Base-by-base conservation (phyloP, 2,888 invertebrate genomes). In the Dicranocentrus wangi region DNA sequence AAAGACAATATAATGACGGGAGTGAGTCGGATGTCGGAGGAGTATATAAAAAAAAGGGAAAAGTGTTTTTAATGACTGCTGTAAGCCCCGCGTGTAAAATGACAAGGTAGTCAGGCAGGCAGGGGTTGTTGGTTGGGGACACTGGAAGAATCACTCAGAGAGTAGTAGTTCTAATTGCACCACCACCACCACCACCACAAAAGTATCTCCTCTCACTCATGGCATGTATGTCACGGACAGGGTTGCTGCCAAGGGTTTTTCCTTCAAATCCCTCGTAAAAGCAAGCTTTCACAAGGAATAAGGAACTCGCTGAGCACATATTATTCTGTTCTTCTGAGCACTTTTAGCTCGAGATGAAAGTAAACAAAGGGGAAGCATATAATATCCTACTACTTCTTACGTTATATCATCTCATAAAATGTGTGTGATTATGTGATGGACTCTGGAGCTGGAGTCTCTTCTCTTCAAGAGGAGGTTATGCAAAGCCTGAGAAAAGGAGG, bases 271-370 rank as follows among this genome's bases (percentile, higher is more conserved):
- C 32, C 47, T 39, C n/a, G 10, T 47, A 66, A 43, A 66, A 65
- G 28, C 25, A n/a, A 39, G 27, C 66, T 68, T 51, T 28, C 61
- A 61, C 27, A 32, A 10, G n/a, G n/a, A n/a, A n/a, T n/a, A n/a
- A n/a, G n/a, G 10, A 17, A 8, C 27, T 32, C n/a, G n/a, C n/a
- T n/a, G n/a, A n/a, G n/a, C n/a, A n/a, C n/a, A n/a, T 39, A 39
- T 39, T 39, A n/a, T 21, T 69, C 32, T 23, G 7, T 69, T 69
- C 53, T 19, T 60, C 28, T 27, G 47, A 21, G 39, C 69, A 61
- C 47, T 77, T 77, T 39, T 70, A 78, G 47, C 61, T 78, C 55
- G 65, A 78, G 77, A 70, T 78, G 70, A 78, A 78, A 55, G 77
- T 63, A 78, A 78, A 76, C 68, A 76, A 19, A 5, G 55, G 21